These are phyloP conservation scores for Helicolenus hilgendorfi DNA, from an alignment of 2,797 vertebrate species.

Conservation along the genomic window DNA sequence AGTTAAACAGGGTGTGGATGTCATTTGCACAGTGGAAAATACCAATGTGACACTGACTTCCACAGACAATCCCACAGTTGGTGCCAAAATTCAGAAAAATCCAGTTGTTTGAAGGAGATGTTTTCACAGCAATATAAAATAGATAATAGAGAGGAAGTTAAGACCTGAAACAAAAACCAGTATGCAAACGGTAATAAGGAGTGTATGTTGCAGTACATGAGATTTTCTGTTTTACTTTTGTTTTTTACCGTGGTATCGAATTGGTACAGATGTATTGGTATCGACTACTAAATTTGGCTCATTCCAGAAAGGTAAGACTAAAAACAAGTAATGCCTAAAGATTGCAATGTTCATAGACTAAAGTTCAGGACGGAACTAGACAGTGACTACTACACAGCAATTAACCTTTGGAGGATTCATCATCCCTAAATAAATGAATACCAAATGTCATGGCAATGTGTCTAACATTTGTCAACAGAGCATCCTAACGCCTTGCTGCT, in stretches of 20 bases:
- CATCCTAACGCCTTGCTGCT: background rate
- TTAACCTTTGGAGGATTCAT: background rate
- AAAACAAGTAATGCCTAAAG: background rate
- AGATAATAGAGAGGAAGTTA: no score
- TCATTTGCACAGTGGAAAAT: constrained; percentile 25
- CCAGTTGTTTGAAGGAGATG: no score
- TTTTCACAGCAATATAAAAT: no score
- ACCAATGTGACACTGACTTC: constrained; percentile 17
- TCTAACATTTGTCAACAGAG: background rate
- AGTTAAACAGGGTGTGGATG: constrained; percentile 18
- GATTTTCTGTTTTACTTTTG: no score
- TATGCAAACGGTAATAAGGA: no score
- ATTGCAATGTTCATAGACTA: background rate
- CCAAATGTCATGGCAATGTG: no score
- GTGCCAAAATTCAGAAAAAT: no score
- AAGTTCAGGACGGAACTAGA: background rate
- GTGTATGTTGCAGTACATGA: no score
- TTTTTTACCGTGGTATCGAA: no score
- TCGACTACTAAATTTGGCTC: background rate
- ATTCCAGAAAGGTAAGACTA: background rate
- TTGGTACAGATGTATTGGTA: no score
- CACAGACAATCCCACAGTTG: constrained; percentile 3
- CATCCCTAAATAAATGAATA: background rate
- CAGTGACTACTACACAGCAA: background rate
- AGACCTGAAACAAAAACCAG: no score